Base-by-base conservation (phyloP, 2,797 vertebrate species). In the Sandelia bainsii region DNA sequence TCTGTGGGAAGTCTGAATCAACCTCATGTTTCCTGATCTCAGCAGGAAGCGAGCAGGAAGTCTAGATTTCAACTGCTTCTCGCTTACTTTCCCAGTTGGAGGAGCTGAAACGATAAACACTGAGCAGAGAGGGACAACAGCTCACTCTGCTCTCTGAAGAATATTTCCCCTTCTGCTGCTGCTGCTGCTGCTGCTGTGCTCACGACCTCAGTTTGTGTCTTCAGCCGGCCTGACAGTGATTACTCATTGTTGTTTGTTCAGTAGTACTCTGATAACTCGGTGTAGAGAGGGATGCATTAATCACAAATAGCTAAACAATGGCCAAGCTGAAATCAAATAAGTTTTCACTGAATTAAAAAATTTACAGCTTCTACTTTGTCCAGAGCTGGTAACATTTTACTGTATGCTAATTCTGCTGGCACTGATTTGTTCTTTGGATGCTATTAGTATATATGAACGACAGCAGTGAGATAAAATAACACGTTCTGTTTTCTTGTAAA, bases 1-100 rank as follows among this genome's bases (percentile, higher is more conserved):
- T 65, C 59, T 22, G 40, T 70, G 66, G 88, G 84, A 88, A 87
- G 81, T 70, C 76, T 71, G 72, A 84, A 64, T 80, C 80, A 73
- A 53, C 70, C 79, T 62, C 25, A 27, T 56, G 69, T 77, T 85
- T 90, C 87, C 84, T 84, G 84, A 71, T 44, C 75, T 58, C 57
- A 40, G 63, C 83, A 85, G 86, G 85, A 89, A 87, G 73, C 3
- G 37, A 66, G 45, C 78, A 85, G 84, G 86, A 90, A 89, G 82
- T 88, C 75, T 84, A 68, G 72, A 79, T 89, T 88, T 81, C 84
- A 62, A 65, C 79, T 62, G 52, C 73, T 79, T 59, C 75, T 86
- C 76, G 72, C 70, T 76, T 72, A 54, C 58, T 81, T 77, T 83
- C 85, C 73, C 56, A 42, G 62, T 69, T 39, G 49, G 84, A 66